Percentiles rank a stretch among this genome's conserved stretches.
Evolutionary conservation across 2,888 invertebrate species (phyloP).

Genomic region (Eristalis arbustorum): DNA sequence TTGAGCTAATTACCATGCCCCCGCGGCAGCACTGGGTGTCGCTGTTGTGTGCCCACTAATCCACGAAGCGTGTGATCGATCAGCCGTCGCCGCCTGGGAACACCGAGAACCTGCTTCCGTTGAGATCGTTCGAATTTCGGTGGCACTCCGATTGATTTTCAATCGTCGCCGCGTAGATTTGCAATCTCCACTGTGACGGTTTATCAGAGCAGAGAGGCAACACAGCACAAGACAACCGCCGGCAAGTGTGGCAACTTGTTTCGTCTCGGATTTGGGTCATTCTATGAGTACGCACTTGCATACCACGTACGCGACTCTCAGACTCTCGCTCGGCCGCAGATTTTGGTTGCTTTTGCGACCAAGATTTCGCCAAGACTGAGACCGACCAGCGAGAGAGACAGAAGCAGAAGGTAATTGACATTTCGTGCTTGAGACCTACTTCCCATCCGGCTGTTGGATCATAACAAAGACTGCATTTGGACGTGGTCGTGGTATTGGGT

Average conservation of each 20-base stretch:
- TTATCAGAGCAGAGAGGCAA: slow-evolving; percentile 32
- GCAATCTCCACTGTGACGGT: background rate
- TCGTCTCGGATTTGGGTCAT: slow-evolving; percentile 19
- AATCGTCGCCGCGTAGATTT: background rate
- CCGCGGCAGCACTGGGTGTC: background rate
- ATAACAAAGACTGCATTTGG: background rate
- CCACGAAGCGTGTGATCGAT: background rate
- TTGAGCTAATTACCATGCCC: slow-evolving; percentile 36
- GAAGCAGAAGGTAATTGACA: background rate
- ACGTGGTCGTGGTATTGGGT: background rate
- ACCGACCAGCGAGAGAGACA: background rate
- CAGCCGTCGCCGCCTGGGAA: background rate
- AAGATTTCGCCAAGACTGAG: background rate
- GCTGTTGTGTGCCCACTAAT: background rate
- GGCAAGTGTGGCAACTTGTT: slow-evolving; percentile 32
- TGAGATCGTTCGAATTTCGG: background rate
- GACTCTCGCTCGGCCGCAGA: background rate
- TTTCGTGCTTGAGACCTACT: background rate
- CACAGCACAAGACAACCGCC: background rate
- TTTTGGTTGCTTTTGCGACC: background rate
- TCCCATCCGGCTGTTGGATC: background rate
- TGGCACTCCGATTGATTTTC: background rate
- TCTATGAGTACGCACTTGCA: background rate
- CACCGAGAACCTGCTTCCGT: background rate
- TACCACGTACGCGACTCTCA: background rate